These are phyloP conservation scores for Odontocolon sp. DNA, from an alignment of 2,888 invertebrate species.

Conservation along the genomic window DNA sequence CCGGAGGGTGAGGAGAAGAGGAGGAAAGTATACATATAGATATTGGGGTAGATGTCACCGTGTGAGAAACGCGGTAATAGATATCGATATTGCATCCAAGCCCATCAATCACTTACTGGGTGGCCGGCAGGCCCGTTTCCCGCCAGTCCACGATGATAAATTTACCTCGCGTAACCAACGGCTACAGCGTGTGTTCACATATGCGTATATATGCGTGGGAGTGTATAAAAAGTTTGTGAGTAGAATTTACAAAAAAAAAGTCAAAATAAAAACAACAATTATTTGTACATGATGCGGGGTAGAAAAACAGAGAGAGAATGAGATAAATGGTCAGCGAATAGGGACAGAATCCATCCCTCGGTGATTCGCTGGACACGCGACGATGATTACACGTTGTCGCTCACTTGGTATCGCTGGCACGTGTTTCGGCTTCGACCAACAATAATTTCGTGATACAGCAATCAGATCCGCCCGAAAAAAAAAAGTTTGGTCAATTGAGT, in stretches of 20 bases:
- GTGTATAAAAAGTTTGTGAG: too few relatives aligned
- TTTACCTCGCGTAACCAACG: conserved; percentile 54
- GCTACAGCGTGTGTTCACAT: neutral
- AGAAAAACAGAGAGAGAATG: too few relatives aligned
- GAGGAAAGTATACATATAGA: conserved; percentile 9
- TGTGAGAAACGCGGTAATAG: conserved; percentile 61
- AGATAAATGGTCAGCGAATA: neutral
- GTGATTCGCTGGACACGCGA: conserved; percentile 14
- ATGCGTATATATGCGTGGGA: neutral
- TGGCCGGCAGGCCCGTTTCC: conserved; percentile 43
- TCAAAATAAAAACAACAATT: too few relatives aligned
- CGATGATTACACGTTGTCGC: conserved; percentile 24
- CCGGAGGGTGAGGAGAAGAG: conserved; percentile 1
- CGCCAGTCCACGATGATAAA: conserved; percentile 58
- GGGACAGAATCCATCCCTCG: neutral
- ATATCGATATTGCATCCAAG: conserved; percentile 62
- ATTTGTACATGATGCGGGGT: too few relatives aligned
- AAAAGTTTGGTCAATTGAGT: too few relatives aligned
- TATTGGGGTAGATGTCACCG: conserved; percentile 44
- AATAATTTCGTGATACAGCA: neutral
- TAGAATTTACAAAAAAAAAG: too few relatives aligned
- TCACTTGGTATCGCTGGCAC: neutral
- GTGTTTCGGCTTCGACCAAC: too few relatives aligned
- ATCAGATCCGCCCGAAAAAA: neutral
- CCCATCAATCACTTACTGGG: conserved; percentile 56